These are phyloP conservation scores for Anoplopoma fimbria DNA, from an alignment of 2,113 vertebrate species.

Conservation along the genomic window DNA sequence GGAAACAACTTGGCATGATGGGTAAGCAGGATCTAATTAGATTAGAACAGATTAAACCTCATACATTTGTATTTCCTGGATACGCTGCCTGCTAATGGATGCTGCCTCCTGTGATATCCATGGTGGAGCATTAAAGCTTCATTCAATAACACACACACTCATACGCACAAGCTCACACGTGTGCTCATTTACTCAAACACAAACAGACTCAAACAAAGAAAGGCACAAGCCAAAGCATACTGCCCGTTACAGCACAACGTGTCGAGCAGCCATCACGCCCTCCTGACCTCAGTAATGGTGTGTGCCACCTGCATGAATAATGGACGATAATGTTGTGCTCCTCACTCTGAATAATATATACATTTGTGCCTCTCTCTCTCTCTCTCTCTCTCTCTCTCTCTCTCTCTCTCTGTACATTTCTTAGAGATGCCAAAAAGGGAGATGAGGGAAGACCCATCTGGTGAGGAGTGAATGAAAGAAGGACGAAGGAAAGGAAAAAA, in stretches of 20 bases:
- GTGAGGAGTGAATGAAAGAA: constrained; percentile 40
- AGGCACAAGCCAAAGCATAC: neutral
- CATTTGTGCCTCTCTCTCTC: constrained; percentile 3
- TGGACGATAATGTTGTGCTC: constrained; percentile 71
- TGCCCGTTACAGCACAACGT: constrained; percentile 1
- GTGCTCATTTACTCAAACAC: neutral
- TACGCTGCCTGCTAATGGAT: constrained; percentile 3
- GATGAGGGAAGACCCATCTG: constrained; percentile 1
- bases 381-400: constrained; percentile 21
- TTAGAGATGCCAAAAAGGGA: constrained; percentile 35
- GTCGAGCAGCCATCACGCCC: constrained; percentile 5
- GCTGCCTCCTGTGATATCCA: constrained; percentile 30
- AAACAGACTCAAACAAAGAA: constrained; percentile 4
- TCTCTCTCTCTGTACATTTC: constrained; percentile 44
- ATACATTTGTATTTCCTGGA: constrained; percentile 28
- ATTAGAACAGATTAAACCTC: neutral
- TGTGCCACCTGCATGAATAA: constrained; percentile 71
- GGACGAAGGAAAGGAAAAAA: constrained; percentile 16
- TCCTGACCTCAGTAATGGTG: constrained; percentile 36
- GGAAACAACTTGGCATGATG: constrained; percentile 7
- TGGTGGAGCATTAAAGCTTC: neutral
- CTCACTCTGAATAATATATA: constrained; percentile 64
- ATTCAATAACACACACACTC: neutral
- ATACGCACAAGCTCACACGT: neutral
- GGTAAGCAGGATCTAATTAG: constrained; percentile 15